Percentiles rank a stretch among this genome's conserved stretches.
Conservation (phyloP, 1,140 invertebrate species). For the Drosophila kepulauana region DNA sequence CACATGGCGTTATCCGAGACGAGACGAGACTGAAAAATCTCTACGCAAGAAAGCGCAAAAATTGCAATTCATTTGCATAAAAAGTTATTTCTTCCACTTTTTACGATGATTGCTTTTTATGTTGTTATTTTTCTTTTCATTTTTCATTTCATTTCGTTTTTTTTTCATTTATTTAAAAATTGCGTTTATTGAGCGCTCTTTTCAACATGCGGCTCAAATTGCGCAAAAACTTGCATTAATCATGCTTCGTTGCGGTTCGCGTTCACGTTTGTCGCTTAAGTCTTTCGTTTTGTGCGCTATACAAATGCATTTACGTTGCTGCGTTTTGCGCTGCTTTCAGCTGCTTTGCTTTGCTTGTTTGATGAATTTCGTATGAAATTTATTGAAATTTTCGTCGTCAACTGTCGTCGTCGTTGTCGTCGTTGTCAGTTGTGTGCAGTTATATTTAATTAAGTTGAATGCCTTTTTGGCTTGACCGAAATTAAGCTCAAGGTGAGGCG, state of each 20-base stretch:
- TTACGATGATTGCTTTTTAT: slow-evolving; percentile 10
- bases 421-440: slow-evolving; percentile 39
- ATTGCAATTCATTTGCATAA: slow-evolving; percentile 76
- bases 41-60: slow-evolving; percentile 60
- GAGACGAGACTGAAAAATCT: background rate
- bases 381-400: slow-evolving; percentile 60
- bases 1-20: slow-evolving; percentile 9
- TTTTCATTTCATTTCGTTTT: background rate
- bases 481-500: slow-evolving; percentile 78
- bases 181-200: slow-evolving; percentile 33
- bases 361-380: slow-evolving; percentile 60
- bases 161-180: slow-evolving; percentile 17
- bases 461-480: slow-evolving; percentile 74
- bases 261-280: slow-evolving; percentile 71
- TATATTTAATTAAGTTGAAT: slow-evolving; percentile 78
- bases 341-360: slow-evolving; percentile 10
- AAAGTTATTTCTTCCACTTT: slow-evolving; percentile 42
- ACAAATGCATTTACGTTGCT: slow-evolving; percentile 17
- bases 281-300: slow-evolving; percentile 68
- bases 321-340: background rate
- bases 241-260: slow-evolving; percentile 34
- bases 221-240: slow-evolving; percentile 73
- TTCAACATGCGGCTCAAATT: slow-evolving; percentile 64
- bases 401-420: slow-evolving; percentile 40
- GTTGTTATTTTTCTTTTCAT: too few species aligned